phyloP scores from a whole-genome alignment of 2,888 invertebrate species.

The Alitta virens region DNA sequence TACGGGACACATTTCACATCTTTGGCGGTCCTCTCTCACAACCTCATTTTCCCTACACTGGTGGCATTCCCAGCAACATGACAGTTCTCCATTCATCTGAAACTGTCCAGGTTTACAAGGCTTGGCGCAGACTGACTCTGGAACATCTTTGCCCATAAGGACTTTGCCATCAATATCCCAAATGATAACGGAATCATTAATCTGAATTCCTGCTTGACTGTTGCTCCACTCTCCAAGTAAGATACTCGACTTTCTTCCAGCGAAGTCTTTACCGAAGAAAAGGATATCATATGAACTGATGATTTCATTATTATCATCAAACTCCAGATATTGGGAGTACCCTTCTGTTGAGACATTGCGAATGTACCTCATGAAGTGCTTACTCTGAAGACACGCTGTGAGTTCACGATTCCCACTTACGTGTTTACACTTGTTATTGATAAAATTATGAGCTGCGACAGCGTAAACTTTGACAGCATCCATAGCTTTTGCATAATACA shows the following conservation, averaged over 20 bases:
- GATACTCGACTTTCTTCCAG: too few relatives aligned
- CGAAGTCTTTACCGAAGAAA: not conserved
- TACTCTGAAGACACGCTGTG: not conserved
- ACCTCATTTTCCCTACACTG: slow-evolving; percentile 2
- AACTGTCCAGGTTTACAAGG: slow-evolving; percentile 10
- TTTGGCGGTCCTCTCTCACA: not conserved
- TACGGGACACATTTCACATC: slow-evolving; percentile 1
- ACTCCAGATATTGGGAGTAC: slow-evolving; percentile 1
- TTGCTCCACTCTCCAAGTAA: too few relatives aligned
- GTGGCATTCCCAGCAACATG: slow-evolving; percentile 14
- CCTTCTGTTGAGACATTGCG: not conserved
- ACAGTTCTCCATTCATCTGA: slow-evolving; percentile 2
- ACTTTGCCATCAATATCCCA: too few relatives aligned
- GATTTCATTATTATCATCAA: slow-evolving; percentile 6
- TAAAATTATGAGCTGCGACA: not conserved
- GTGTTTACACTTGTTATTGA: not conserved
- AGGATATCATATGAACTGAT: slow-evolving; percentile 8
- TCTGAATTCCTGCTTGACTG: too few relatives aligned
- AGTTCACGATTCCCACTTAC: not conserved
- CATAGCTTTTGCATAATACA: not conserved
- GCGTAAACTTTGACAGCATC: slow-evolving; percentile 7
- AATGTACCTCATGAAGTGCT: not conserved
- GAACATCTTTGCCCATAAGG: not conserved
- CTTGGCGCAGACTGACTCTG: slow-evolving; percentile 11
- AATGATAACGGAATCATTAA: too few relatives aligned